Percentiles rank a stretch among this genome's conserved stretches.
Evolutionary conservation across 2,797 vertebrate species (phyloP).

Genomic region (Gadopsis marmoratus): DNA sequence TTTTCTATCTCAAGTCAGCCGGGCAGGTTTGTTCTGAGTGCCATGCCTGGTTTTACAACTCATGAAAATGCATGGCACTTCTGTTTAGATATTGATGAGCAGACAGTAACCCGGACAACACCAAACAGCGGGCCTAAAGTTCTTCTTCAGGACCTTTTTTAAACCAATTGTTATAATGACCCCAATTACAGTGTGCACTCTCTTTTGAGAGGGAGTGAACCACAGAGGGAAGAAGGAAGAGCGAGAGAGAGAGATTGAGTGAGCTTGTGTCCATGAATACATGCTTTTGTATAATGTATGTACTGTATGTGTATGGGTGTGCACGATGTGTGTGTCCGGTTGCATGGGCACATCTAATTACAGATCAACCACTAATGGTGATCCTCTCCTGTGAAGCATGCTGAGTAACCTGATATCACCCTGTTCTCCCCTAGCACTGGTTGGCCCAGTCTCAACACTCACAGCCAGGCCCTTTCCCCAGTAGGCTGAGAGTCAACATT

Average conservation of each 20-base stretch:
- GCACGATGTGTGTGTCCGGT: constrained; percentile 14
- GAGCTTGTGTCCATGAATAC: background rate
- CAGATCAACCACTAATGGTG: constrained; percentile 74
- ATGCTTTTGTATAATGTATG: constrained; percentile 5
- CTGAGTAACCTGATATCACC: constrained; percentile 71
- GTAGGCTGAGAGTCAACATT: constrained; percentile 24
- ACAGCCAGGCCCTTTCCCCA: constrained; percentile 18
- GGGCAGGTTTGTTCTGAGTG: constrained; percentile 18
- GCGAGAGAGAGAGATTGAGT: background rate
- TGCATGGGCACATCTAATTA: constrained; percentile 73
- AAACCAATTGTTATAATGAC: constrained; percentile 55
- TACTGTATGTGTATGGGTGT: background rate
- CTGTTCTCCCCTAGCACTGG: constrained; percentile 30
- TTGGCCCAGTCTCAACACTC: constrained; percentile 41
- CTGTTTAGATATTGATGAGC: constrained; percentile 78
- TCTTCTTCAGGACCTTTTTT: constrained; percentile 39
- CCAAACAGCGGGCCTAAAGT: constrained; percentile 31
- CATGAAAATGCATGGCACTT: constrained; percentile 71
- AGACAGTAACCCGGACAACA: constrained; percentile 44
- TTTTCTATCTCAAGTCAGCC: constrained; percentile 55
- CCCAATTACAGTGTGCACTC: constrained; percentile 42
- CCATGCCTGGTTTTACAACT: constrained; percentile 58
- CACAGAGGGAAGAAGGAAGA: background rate
- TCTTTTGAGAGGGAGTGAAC: constrained; percentile 16
- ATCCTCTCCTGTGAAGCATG: constrained; percentile 61